Base-by-base conservation (phyloP, 2,113 vertebrate species). In the Sylvietta virens region DNA sequence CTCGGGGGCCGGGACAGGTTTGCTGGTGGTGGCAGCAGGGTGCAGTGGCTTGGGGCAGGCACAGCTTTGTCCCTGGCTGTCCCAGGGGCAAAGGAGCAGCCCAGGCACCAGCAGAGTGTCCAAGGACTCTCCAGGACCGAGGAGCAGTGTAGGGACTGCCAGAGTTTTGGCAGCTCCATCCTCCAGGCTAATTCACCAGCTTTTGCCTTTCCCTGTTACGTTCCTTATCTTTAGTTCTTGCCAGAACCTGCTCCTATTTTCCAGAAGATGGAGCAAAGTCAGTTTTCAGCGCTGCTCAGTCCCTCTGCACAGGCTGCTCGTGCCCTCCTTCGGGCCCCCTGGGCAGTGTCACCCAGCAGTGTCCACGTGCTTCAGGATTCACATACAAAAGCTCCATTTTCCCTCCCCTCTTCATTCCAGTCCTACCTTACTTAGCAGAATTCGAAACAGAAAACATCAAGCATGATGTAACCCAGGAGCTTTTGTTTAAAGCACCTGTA, bases 41-140 rank as follows among this genome's bases (percentile, higher is more conserved):
- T 15, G 45, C 15, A 16, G 64, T 0, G 13, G 28, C 42, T 26
- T 42, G 35, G 30, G 76, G 33, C 4, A 10, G 30, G 60, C 54
- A 73, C 5, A 9, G 42, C 35, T 66, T 39, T 33, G 39, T 45
- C 64, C 40, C 13, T 0, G 1, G 10, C 27, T 44, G 28, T 20
- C 33, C 35, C 26, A 15, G 61, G 18, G 19, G 4, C 5, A 13
- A 24, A 24, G 47, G 47, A 44, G 27, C 39, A 14, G 7, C 7
- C 20, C 8, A 2, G 35, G 51, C 12, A 13, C 6, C 19, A 23
- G 61, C 28, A 31, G n/a, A 21, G 7, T 4, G 2, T 24, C 44
- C n/a, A 20, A 23, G 39, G 35, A 22, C 33, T 61, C n/a, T 18
- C 6, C 0, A 0, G 48, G 27, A 26, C 2, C 0, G 1, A 8